Evolutionary conservation across 2,888 invertebrate genomes (phyloP), one percentile per base, ranked within the genome.

Genomic region (Alentia gelatinosa): DNA sequence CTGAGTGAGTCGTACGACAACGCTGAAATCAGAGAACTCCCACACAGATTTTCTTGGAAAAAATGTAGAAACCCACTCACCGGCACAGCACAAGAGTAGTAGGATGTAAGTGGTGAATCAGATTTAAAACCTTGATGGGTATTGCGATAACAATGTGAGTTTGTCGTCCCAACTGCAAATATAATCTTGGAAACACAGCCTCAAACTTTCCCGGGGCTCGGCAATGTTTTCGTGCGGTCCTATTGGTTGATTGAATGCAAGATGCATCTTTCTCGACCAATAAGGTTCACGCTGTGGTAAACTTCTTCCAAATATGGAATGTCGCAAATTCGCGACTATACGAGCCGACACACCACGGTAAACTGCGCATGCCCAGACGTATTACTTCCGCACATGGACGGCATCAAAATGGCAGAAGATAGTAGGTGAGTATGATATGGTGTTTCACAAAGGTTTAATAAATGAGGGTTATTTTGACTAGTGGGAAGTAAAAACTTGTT

Each of bases 331-430:
- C 19, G 37, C 35, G 3, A 79, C 19, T 37, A 1, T 23, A 4
- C 4, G 79, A 35, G 5, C 39, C 39, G 37, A 79, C 23, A 7
- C 19, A 35, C 39, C 5, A 23, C 79, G 1, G 5, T 19, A 37
- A 39, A 23, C 19, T 39, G 37, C 39, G 79, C 79, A 79, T 39
- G 79, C 79, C 37, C 79, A 79, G 1, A 23, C 23, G n/a, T 19
- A 79, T 79, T 19, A 39, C 79, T 79, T 79, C 79, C 79, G 79
- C 79, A 79, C 79, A 79, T 79, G 79, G 15, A 33, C 79, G 39
- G 79, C 79, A 37, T 37, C 79, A 79, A 79, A 86, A 86, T 86
- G 86, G 86, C 86, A 86, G 86, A 86, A 86, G 86, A 86, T 47
- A 86, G 50, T 35, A 86, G 86, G 86, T 42, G 47, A 47, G 47